Base-by-base conservation (phyloP, 2,888 invertebrate genomes). In the Sminthurides aquaticus region DNA sequence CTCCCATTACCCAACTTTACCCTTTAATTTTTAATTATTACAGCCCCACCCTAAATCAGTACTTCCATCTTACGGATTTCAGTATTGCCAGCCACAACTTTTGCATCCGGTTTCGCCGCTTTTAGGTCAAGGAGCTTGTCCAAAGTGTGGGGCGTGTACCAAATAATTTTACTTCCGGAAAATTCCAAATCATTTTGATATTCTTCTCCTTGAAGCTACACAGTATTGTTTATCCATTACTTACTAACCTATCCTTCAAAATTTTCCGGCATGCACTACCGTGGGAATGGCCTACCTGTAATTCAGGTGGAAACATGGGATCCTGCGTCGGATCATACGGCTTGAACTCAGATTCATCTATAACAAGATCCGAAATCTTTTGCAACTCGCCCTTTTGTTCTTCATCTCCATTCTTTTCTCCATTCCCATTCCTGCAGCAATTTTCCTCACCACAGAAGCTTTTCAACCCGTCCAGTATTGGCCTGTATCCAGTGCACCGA, bases 401-500 rank as follows among this genome's bases (percentile, higher is more conserved):
- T n/a, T n/a, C n/a, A 2, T 63, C 58, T 0, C 74, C 69, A 22
- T 25, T 43, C 24, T n/a, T 57, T n/a, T 48, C 20, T 25, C 64
- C 62, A 48, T 59, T 63, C 24, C 69, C 71, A 24, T 75, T 79
- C 69, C 82, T 83, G 76, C 89, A 89, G 74, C 89, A 89, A 27
- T 85, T 81, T 25, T 85, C 82, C 1, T 87, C 88, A 15, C 57
- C 68, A 27, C 57, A 63, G 74, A 94, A 91, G 0, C 90, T 88
- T 79, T 86, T 87, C 75, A 88, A 92, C 0, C 91, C 93, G 79
- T 95, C 93, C 57, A 95, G 84, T 66, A 96, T 96, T 0, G 96
- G 90, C 72, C 96, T 83, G 76, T 96, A 96, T 0, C 96, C 96
- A 0, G 96, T 96, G 77, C 96, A 96, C 67, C 96, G 84, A 75